phyloP scores from a whole-genome alignment of 2,888 invertebrate species.

The Lasioglossum marginatum region DNA sequence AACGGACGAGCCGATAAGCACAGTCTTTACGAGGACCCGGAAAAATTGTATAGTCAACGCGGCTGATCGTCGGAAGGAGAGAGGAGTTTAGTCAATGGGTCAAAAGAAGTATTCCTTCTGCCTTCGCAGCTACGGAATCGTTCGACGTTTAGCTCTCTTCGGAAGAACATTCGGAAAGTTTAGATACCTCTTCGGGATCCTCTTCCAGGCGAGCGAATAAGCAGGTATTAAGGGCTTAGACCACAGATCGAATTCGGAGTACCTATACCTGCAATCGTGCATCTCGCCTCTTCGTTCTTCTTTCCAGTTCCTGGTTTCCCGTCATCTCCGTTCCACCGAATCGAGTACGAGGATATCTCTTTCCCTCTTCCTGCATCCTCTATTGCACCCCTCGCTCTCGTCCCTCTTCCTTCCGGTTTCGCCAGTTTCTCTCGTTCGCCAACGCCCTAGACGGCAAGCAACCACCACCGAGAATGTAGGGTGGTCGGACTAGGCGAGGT shows the following conservation, averaged over 20 bases:
- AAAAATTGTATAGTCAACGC: conserved; percentile 31
- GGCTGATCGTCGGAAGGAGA: conserved; percentile 37
- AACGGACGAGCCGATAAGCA: conserved; percentile 7
- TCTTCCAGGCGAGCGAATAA: conserved; percentile 76
- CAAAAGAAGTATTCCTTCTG: conserved; percentile 58
- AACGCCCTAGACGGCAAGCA: conserved; percentile 45
- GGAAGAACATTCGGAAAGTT: conserved; percentile 75
- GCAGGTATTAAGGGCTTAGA: conserved; percentile 80
- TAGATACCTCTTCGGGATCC: conserved; percentile 76
- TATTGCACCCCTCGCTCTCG: neutral
- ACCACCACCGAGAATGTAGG: conserved; percentile 38
- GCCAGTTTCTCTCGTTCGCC: conserved; percentile 44
- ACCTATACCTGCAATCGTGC: conserved; percentile 65
- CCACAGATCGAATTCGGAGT: conserved; percentile 73
- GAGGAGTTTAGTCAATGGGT: conserved; percentile 62
- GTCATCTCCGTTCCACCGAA: neutral
- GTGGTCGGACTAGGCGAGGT: conserved; percentile 53
- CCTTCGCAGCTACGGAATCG: conserved; percentile 63
- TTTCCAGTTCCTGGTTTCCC: conserved; percentile 29
- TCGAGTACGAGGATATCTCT: neutral
- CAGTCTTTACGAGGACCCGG: neutral
- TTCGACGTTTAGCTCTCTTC: conserved; percentile 70
- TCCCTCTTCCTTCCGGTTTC: conserved; percentile 1
- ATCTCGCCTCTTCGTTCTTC: conserved; percentile 45
- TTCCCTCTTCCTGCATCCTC: neutral